A percentile compares a stretch with the other conserved stretches of the same genome.
Evolutionary conservation across 2,797 vertebrate species (phyloP).

Genomic region (Sebastes steindachneri): DNA sequence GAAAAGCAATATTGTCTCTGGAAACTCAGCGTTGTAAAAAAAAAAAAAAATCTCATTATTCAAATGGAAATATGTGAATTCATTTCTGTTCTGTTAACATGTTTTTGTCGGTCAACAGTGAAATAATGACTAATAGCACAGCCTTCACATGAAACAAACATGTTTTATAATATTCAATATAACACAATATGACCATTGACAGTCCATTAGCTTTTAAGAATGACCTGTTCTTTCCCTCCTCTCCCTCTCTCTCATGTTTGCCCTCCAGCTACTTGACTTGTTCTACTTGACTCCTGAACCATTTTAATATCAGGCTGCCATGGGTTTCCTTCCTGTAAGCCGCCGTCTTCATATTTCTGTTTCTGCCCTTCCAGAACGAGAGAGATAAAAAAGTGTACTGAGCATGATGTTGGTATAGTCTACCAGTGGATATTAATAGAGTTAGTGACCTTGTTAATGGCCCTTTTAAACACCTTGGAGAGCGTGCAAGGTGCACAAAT

Average conservation of each 20-base stretch:
- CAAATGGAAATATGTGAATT: neutral
- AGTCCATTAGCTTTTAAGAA: conserved; percentile 80
- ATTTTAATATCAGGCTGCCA: conserved; percentile 80
- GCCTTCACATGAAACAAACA: conserved; percentile 47
- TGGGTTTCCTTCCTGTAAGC: conserved; percentile 74
- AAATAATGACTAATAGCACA: conserved; percentile 53
- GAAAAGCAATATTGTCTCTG: no score
- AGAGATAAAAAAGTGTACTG: conserved; percentile 48
- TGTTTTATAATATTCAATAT: conserved; percentile 66
- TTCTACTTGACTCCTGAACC: conserved; percentile 84
- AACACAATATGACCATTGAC: conserved; percentile 72
- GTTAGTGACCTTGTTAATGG: conserved; percentile 55
- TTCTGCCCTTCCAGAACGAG: conserved; percentile 53
- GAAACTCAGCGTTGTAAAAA: neutral
- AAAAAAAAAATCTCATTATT: neutral
- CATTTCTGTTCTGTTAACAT: neutral
- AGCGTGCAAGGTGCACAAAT: neutral
- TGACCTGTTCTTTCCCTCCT: conserved; percentile 67
- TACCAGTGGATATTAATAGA: conserved; percentile 46
- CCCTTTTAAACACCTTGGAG: conserved; percentile 24
- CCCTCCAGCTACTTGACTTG: conserved; percentile 78
- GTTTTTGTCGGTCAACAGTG: conserved; percentile 9
- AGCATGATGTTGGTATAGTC: conserved; percentile 20
- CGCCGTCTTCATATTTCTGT: conserved; percentile 65
- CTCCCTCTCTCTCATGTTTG: conserved; percentile 64